Base-by-base conservation (phyloP, 2,113 vertebrate species). In the Baryphthengus martii region DNA sequence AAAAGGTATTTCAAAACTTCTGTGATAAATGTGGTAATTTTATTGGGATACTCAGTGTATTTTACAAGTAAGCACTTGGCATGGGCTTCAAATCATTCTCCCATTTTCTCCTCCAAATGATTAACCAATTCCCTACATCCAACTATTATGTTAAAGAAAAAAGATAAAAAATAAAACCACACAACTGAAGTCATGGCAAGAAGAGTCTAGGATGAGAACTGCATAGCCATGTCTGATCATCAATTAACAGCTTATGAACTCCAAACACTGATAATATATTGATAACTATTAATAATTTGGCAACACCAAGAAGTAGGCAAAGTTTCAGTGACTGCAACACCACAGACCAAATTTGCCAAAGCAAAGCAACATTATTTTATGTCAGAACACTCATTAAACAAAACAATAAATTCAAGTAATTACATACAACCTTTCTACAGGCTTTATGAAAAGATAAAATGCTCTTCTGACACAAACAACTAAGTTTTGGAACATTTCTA, bases 1-100 rank as follows among this genome's bases (percentile, higher is more conserved):
- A 95, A 97, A 98, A 95, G 66, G 96, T 94, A 96, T 94, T 97
- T 89, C 37, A 79, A 95, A 96, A 83, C 76, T 93, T 94, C 68
- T 31, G 92, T 89, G 96, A 96, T 82, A 95, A 97, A 97, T 90
- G 80, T 71, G 96, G 85, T 58, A 66, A 92, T 40, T 95, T 93
- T 87, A 96, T 12, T 93, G 95, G 92, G 96, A 74, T 97, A 94
- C 80, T 45, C 39, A 91, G 47, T 79, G 40, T 66, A 85, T 73
- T 82, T 85, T 81, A 71, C n/a, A 89, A 97, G 79, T 88, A 73
- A 96, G 33, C 52, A 90, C 62, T 84, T 86, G 61, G 74, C 45
- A 95, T 29, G 63, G 86, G 17, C 29, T 83, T 86, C 55, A 92
- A 42, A 76, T 58, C 17, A 65, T 94, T 40, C 84, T 84, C 70